Evolutionary conservation across 2,888 invertebrate species (phyloP).

Genomic region (Matsumyia berberina): DNA sequence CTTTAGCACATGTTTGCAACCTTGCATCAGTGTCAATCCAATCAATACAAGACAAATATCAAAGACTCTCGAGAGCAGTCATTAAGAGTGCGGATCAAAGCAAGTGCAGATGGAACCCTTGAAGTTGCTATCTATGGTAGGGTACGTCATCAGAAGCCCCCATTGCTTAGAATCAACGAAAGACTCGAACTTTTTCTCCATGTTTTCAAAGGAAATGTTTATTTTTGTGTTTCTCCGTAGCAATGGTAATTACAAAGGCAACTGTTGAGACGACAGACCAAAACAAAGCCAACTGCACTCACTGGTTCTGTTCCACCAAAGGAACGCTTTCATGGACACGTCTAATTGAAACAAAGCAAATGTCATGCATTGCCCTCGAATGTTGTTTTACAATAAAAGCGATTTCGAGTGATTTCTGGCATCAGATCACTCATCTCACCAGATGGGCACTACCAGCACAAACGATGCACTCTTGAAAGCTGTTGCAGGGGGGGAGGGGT

Average conservation of each 20-base stretch:
- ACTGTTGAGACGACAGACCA: constrained; percentile 37
- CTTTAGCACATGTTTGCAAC: no score
- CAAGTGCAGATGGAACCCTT: constrained; percentile 39
- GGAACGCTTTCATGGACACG: constrained; percentile 35
- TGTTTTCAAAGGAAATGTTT: constrained; percentile 5
- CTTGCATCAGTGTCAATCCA: no score
- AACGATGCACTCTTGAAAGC: constrained; percentile 14
- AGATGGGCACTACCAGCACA: constrained; percentile 3
- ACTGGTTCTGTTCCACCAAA: constrained; percentile 16
- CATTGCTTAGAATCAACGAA: constrained; percentile 21
- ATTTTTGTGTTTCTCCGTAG: not conserved
- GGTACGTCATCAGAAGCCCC: not conserved
- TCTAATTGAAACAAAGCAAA: constrained; percentile 67
- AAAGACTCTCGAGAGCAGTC: constrained; percentile 40
- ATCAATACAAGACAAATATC: not conserved
- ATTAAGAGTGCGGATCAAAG: constrained; percentile 49
- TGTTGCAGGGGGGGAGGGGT: constrained; percentile 1
- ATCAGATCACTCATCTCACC: constrained; percentile 30
- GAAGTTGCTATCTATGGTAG: constrained; percentile 4
- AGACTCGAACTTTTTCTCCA: constrained; percentile 5
- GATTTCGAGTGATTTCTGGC: constrained; percentile 65
- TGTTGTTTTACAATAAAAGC: constrained; percentile 45
- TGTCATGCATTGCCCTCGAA: constrained; percentile 62
- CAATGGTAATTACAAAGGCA: constrained; percentile 35
- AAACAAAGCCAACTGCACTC: constrained; percentile 18